phyloP scores from a whole-genome alignment of 2,797 vertebrate species.

The Liparis tanakae region DNA sequence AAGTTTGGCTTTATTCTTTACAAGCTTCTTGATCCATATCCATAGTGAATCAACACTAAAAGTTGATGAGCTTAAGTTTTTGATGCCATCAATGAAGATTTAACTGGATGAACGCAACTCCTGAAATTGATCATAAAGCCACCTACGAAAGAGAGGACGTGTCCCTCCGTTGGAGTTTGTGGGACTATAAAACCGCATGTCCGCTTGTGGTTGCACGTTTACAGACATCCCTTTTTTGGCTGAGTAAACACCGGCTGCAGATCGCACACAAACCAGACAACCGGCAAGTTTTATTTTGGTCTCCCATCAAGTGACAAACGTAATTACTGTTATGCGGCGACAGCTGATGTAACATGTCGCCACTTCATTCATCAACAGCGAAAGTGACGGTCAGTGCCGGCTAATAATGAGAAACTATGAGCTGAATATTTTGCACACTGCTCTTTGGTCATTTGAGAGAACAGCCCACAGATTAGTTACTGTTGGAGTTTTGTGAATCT shows the following conservation, averaged over 20 bases:
- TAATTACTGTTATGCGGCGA: constrained; percentile 1
- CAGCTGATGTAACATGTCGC: background rate
- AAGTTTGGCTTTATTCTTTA: background rate
- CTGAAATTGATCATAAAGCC: background rate
- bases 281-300: constrained; percentile 16
- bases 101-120: background rate
- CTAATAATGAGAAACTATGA: constrained; percentile 4
- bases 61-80: background rate
- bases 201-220: background rate
- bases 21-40: background rate
- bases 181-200: background rate
- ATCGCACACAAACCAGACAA: constrained; percentile 2
- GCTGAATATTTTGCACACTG: background rate
- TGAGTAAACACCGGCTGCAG: too few species aligned
- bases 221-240: background rate
- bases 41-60: too few species aligned
- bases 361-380: background rate
- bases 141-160: background rate
- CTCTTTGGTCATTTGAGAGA: background rate
- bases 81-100: background rate
- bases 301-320: constrained; percentile 13
- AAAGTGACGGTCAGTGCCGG: background rate
- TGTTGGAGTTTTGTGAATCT: background rate
- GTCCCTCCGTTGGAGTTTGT: background rate
- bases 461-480: background rate